Conservation (phyloP, 2,888 invertebrate species). For the Acleris sparsana region DNA sequence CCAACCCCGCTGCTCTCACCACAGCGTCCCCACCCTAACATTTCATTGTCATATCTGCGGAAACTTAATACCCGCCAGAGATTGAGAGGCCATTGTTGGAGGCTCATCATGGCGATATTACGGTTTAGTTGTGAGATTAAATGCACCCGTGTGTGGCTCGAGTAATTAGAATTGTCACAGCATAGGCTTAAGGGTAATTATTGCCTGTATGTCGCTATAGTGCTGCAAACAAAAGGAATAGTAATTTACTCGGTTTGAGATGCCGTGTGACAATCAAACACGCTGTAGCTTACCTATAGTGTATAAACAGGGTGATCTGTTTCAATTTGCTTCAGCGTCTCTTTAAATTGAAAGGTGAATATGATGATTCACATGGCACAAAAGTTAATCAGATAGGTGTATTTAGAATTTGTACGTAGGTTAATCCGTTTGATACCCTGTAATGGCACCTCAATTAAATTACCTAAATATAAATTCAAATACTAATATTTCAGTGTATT, state of each 20-base stretch:
- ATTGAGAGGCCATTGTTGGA: constrained; percentile 65
- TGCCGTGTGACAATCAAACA: neutral
- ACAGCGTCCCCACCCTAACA: constrained; percentile 40
- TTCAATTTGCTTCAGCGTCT: too few species aligned
- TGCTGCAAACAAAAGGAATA: too few species aligned
- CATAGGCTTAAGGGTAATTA: constrained; percentile 4
- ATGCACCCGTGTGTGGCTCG: constrained; percentile 49
- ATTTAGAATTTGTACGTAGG: too few species aligned
- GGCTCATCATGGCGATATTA: constrained; percentile 55
- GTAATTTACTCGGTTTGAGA: too few species aligned
- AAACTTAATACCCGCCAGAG: constrained; percentile 72
- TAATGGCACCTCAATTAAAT: too few species aligned
- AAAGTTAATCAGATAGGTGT: too few species aligned
- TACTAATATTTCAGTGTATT: too few species aligned
- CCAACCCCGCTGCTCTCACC: constrained; percentile 22
- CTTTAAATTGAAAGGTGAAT: too few species aligned
- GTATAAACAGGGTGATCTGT: too few species aligned
- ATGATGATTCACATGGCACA: too few species aligned
- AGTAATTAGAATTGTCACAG: constrained; percentile 28
- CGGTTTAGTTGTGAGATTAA: constrained; percentile 54
- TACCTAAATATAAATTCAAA: too few species aligned
- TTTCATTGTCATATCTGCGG: constrained; percentile 64
- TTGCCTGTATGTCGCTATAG: neutral
- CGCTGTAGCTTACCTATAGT: neutral
- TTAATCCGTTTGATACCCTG: too few species aligned